Conservation (phyloP, 2,888 invertebrate species). For the Galeruca laticollis region DNA sequence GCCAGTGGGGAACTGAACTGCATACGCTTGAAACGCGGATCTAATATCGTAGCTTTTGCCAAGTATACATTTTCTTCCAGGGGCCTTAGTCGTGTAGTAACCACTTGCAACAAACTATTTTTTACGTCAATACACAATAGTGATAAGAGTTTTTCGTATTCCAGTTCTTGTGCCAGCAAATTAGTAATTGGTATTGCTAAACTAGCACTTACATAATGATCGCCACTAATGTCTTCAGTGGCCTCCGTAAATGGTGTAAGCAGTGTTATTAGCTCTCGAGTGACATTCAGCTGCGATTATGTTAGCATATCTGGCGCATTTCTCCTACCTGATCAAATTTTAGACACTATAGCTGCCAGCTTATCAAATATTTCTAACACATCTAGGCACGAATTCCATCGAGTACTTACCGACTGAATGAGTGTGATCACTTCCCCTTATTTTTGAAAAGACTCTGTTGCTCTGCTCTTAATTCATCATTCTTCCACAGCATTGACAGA, state of each 20-base stretch:
- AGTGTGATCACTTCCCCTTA: background rate
- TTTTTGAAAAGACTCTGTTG: background rate
- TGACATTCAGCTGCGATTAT: background rate
- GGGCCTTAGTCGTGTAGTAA: background rate
- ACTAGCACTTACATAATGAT: background rate
- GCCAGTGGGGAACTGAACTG: background rate
- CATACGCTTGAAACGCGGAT: background rate
- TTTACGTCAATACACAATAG: background rate
- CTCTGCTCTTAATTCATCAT: constrained; percentile 46
- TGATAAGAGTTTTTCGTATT: background rate
- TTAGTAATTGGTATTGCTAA: background rate
- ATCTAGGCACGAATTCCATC: constrained; percentile 13
- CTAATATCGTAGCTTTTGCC: background rate
- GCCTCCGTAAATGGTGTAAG: background rate
- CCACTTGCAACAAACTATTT: background rate
- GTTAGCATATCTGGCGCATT: constrained; percentile 11
- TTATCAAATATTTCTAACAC: background rate
- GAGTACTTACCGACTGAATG: constrained; percentile 7
- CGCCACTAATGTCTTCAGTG: too few relatives aligned
- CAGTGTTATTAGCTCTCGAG: background rate
- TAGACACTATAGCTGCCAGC: constrained; percentile 3
- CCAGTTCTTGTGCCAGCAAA: background rate
- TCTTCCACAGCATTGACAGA: constrained; percentile 48
- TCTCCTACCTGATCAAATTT: background rate
- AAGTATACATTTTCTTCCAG: background rate